Evolutionary conservation across 2,888 invertebrate species (phyloP).

Genomic region (Drosophila prolongata): DNA sequence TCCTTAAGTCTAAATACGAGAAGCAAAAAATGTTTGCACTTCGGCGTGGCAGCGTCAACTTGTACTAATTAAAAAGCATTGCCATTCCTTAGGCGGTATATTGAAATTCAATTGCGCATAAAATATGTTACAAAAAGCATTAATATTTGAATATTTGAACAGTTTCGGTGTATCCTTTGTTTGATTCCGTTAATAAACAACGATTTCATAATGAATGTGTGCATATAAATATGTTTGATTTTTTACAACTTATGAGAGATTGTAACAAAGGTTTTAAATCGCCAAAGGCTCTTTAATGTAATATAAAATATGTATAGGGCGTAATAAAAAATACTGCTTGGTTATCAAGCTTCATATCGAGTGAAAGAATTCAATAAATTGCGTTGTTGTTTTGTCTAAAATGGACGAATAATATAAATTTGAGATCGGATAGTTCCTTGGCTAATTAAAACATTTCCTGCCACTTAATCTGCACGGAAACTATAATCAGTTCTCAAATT

Average conservation of each 20-base stretch:
- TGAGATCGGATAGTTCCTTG: conserved; percentile 23
- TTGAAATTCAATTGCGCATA: conserved; percentile 18
- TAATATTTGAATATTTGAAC: conserved; percentile 51
- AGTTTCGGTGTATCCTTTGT: conserved; percentile 30
- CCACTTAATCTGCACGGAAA: background rate
- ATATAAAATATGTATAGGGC: conserved; percentile 34
- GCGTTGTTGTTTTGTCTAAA: background rate
- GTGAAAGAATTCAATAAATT: background rate
- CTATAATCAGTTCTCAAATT: background rate
- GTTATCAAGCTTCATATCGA: background rate
- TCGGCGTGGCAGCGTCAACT: no score
- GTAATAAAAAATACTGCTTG: conserved; percentile 21
- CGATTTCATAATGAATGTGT: conserved; percentile 7
- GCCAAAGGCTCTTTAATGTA: conserved; percentile 46
- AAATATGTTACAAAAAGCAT: conserved; percentile 27
- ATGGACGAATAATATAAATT: background rate
- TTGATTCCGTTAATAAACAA: conserved; percentile 22
- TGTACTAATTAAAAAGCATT: conserved; percentile 50
- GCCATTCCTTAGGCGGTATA: conserved; percentile 23
- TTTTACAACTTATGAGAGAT: conserved; percentile 7
- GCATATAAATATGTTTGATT: background rate
- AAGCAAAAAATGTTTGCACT: background rate
- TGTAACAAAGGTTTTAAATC: conserved; percentile 34
- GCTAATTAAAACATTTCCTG: background rate
- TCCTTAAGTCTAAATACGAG: conserved; percentile 15